Base-by-base conservation (phyloP, 2,797 vertebrate genomes). In the Miichthys miiuy region DNA sequence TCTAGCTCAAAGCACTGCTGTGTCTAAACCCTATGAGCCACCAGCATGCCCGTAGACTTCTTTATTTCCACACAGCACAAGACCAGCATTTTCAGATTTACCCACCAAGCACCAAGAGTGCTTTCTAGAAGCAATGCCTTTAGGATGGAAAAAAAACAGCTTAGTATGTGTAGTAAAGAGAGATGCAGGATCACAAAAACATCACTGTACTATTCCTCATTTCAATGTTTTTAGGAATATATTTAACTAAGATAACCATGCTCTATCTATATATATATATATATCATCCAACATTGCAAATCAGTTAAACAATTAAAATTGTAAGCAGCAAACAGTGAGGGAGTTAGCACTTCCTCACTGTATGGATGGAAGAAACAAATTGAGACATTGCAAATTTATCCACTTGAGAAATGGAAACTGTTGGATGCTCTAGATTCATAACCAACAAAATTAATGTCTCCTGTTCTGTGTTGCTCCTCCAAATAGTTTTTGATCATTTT, bases 401-500 rank as follows among this genome's bases (percentile, higher is more conserved):
- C 48, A 56, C 23, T 13, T 20, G 47, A 50, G 64, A 72, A 34
- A 42, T 44, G 25, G 51, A 70, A 71, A 62, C 14, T 56, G 34
- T 70, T 77, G 67, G 30, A 76, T 60, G 13, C 13, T 52, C 25
- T 34, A 3, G 67, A 18, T 77, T 51, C 60, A 70, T 46, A 48
- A 56, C 42, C 48, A 75, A 38, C 13, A 41, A 60, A 66, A 84
- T 81, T 75, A 64, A 65, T 68, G 74, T 30, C n/a, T 68, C 54
- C 18, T 54, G 27, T 60, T 61, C 69, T 74, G 20, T 46, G 65
- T 21, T 51, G 54, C 50, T 84, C 38, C 21, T 83, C 34, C 23
- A 61, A 46, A 50, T 44, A n/a, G 23, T 4, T 51, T 71, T 63
- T 77, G 38, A 68, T 68, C 2, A 44, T 30, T 60, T 52, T 83